These are phyloP conservation scores for Gouania willdenowi DNA, from an alignment of 2,797 vertebrate species.

Conservation along the genomic window DNA sequence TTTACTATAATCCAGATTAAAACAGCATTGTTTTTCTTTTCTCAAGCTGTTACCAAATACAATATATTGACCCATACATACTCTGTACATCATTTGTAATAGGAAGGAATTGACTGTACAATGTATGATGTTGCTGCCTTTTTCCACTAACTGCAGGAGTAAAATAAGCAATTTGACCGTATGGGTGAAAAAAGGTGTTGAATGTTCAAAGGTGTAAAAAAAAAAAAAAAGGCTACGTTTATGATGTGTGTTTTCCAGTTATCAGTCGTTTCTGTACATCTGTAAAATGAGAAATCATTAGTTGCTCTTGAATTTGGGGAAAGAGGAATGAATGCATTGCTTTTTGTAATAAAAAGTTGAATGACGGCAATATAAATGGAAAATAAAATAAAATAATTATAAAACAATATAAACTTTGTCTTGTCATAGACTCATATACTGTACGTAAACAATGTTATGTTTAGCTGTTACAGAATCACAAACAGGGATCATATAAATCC, in stretches of 20 bases:
- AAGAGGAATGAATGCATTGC: constrained; percentile 19
- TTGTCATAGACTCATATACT: too few relatives aligned
- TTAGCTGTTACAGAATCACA: too few relatives aligned
- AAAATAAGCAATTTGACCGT: constrained; percentile 45
- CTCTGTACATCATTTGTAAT: constrained; percentile 29
- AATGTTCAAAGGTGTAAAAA: constrained; percentile 57
- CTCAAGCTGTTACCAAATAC: constrained; percentile 63
- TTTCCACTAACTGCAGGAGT: constrained; percentile 28
- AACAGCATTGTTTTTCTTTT: constrained; percentile 23
- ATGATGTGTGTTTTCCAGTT: constrained; percentile 50
- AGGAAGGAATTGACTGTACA: constrained; percentile 28
- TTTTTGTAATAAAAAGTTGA: constrained; percentile 69
- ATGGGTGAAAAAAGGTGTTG: constrained; percentile 55
- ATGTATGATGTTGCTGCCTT: constrained; percentile 34
- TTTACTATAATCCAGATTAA: too few relatives aligned
- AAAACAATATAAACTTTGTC: too few relatives aligned
- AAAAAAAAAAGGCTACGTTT: constrained; percentile 57
- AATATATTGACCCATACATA: constrained; percentile 31
- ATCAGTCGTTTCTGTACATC: constrained; percentile 51
- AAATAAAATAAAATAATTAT: too few relatives aligned
- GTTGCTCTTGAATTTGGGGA: constrained; percentile 30
- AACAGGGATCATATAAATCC: too few relatives aligned
- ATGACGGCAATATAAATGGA: constrained; percentile 72
- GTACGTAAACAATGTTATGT: too few relatives aligned
- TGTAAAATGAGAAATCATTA: constrained; percentile 58